phyloP scores from a whole-genome alignment of 2,888 invertebrate species.

The Pseudococcus viburni region DNA sequence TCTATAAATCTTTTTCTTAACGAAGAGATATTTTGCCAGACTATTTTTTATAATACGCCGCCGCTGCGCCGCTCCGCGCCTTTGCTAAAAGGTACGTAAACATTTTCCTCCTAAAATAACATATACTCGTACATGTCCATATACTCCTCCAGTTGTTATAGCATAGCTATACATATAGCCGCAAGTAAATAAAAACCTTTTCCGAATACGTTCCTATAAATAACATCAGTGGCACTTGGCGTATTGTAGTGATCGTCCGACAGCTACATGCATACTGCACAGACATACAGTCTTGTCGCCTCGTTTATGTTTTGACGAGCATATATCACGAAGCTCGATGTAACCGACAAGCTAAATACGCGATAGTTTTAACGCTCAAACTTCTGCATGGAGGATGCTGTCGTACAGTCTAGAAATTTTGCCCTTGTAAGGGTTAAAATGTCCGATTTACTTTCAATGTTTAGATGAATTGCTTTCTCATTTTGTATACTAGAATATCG shows the following conservation, averaged over 20 bases:
- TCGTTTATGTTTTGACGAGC: slow-evolving; percentile 30
- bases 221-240: background rate
- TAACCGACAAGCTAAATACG: background rate
- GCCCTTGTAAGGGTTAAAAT: background rate
- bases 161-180: background rate
- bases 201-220: slow-evolving; percentile 11
- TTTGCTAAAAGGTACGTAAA: slow-evolving; percentile 29
- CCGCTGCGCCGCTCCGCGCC: background rate
- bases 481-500: background rate
- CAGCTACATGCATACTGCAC: background rate
- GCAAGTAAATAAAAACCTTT: slow-evolving; percentile 39
- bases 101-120: slow-evolving; percentile 40
- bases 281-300: slow-evolving; percentile 4
- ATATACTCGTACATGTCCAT: slow-evolving; percentile 14
- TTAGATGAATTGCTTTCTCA: background rate
- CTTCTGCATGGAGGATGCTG: background rate
- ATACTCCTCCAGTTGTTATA: background rate
- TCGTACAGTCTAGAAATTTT: background rate
- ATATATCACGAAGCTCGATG: slow-evolving; percentile 5
- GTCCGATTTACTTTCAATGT: background rate
- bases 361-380: background rate
- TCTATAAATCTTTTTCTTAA: slow-evolving; percentile 54
- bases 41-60: slow-evolving; percentile 30
- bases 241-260: background rate
- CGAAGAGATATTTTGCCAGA: slow-evolving; percentile 41